Percentiles rank a stretch among this genome's conserved stretches.
Conservation (phyloP, 1,140 invertebrate genomes). For the Anastrepha obliqua region DNA sequence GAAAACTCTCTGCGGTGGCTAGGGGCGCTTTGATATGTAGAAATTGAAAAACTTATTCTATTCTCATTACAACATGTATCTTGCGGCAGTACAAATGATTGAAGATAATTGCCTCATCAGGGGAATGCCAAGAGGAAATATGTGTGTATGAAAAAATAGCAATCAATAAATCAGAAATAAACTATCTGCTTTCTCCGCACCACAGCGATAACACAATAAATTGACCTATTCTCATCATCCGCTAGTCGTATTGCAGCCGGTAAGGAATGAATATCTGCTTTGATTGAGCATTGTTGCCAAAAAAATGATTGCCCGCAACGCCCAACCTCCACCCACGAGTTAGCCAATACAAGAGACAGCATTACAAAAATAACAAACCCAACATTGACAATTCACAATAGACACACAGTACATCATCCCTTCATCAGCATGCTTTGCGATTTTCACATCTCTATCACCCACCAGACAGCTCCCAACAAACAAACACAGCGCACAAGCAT, state of each 20-base stretch:
- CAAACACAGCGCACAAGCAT: neutral
- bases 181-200: neutral
- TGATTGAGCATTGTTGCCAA: conserved; percentile 41
- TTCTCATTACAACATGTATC: neutral
- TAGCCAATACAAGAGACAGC: neutral
- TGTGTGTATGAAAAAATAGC: neutral
- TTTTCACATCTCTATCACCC: conserved; percentile 32
- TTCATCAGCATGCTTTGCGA: neutral
- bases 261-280: conserved; percentile 30
- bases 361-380: conserved; percentile 26
- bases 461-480: neutral
- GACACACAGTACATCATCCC: neutral
- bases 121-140: neutral
- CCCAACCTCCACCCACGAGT: neutral
- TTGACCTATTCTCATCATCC: neutral
- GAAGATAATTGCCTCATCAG: neutral
- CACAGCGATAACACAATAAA: neutral
- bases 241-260: conserved; percentile 27
- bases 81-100: neutral
- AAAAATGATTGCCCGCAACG: conserved; percentile 39
- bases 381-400: conserved; percentile 38
- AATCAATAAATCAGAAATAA: conserved; percentile 47
- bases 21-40: no score
- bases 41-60: neutral
- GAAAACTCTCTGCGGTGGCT: no score